A percentile compares a stretch with the other conserved stretches of the same genome.
phyloP scores from a whole-genome alignment of 2,888 invertebrate species.

The Globia sparganii region DNA sequence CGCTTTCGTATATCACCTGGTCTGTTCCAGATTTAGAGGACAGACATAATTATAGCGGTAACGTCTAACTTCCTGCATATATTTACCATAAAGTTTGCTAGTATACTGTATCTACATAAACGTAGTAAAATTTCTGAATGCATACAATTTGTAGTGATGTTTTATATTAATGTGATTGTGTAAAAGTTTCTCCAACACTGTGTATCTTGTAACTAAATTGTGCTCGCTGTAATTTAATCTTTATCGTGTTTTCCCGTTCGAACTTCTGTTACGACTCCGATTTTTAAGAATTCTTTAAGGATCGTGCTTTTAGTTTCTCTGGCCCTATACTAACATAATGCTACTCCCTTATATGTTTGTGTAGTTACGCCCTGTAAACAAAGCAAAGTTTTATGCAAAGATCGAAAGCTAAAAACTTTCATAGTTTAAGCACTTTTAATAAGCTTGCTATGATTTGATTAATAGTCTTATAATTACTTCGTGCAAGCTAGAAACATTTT shows the following conservation, averaged over 20 bases:
- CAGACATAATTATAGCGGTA: constrained; percentile 25
- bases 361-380: not conserved
- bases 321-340: not conserved
- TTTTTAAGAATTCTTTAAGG: not conserved
- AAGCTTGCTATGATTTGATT: constrained; percentile 27
- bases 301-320: not conserved
- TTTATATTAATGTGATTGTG: constrained; percentile 24
- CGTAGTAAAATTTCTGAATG: constrained; percentile 51
- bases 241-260: not conserved
- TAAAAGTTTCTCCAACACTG: constrained; percentile 15
- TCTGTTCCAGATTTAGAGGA: constrained; percentile 52
- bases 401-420: not conserved
- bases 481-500: constrained; percentile 30
- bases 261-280: constrained; percentile 8
- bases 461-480: constrained; percentile 26
- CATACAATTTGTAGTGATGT: constrained; percentile 51
- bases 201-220: constrained; percentile 12
- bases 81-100: constrained; percentile 60
- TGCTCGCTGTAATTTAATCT: not conserved
- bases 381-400: not conserved
- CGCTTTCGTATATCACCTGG: constrained; percentile 18
- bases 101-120: constrained; percentile 31
- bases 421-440: constrained; percentile 10
- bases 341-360: not conserved
- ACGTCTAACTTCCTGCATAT: constrained; percentile 70